Base-by-base conservation (phyloP, 2,113 vertebrate genomes). In the Archocentrus centrarchus region DNA sequence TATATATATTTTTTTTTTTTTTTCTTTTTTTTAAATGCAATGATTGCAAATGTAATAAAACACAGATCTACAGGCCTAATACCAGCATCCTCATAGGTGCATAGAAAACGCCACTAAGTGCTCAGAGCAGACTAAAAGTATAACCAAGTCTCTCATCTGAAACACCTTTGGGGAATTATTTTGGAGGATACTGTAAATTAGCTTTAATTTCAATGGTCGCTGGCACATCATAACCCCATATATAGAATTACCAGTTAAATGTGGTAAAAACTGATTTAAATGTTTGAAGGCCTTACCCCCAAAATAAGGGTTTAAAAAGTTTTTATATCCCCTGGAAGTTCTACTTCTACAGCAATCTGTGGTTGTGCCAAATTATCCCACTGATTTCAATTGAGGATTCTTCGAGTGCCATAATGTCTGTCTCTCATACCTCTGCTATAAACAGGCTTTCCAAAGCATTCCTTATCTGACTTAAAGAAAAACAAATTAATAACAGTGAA, bases 91-190 rank as follows among this genome's bases (percentile, higher is more conserved):
- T 86, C 63, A 84, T 58, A n/a, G 60, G 64, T 86, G 73, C 60
- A 85, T 79, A 75, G 63, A 83, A 57, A 85, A 44, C 15, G 50
- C 59, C 41, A 81, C 14, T 83, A 88, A 82, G 88, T 91, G 86
- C 87, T 89, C 30, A 68, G 24, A 83, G 53, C 77, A 60, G 44
- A 66, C n/a, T 47, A 35, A 13, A 10, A 55, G 27, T n/a, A 32
- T 14, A 55, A 55, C 11, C 47, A 73, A 55, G 44, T 32, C 47
- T 55, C 68, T n/a, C 68, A 73, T 1, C 14, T 5, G 6, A 73
- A 73, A 35, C 27, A 55, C 11, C 30, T 32, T 53, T 55, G 47
- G 68, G 27, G 53, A 73, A 55, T 73, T 55, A 53, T 35, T 55
- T 14, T 55, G 47, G 18, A 73, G 47, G 27, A n/a, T 35, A 18